Conservation (phyloP, 2,113 vertebrate species). For the Ptilonorhynchus violaceus region DNA sequence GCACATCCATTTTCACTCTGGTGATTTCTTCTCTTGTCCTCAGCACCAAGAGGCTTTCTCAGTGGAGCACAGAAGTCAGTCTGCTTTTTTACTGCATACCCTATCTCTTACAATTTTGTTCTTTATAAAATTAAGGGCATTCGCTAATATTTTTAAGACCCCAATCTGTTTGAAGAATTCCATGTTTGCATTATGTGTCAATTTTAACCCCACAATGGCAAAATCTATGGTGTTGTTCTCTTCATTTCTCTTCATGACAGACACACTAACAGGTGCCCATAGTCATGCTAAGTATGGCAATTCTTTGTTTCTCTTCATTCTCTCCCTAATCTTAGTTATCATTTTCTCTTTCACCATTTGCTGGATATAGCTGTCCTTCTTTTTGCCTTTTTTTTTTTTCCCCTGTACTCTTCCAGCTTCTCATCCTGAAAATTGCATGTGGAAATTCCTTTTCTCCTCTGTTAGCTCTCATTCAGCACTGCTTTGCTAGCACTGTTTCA, state of each 20-base stretch:
- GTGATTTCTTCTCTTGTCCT: background rate
- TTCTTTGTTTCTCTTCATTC: background rate
- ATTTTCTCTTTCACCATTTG: background rate
- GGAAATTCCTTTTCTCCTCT: background rate
- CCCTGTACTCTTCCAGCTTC: background rate
- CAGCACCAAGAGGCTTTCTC: background rate
- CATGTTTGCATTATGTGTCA: fast-evolving
- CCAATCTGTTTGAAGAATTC: background rate
- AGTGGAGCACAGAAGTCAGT: background rate
- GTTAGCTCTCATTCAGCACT: background rate
- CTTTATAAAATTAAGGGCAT: background rate
- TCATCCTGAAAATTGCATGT: background rate
- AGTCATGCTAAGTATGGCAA: too few relatives aligned
- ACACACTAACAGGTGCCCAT: background rate
- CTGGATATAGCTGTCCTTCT: background rate
- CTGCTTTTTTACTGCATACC: background rate
- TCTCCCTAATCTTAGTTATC: background rate
- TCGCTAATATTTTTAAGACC: background rate
- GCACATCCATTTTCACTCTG: background rate
- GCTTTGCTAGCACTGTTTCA: background rate
- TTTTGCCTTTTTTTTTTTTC: background rate
- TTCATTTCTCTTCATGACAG: background rate
- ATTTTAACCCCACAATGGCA: background rate
- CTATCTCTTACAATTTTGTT: background rate
- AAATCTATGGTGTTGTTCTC: background rate